Evolutionary conservation across 1,140 invertebrate genomes (phyloP).

Genomic region (Panagrolaimus sp.): DNA sequence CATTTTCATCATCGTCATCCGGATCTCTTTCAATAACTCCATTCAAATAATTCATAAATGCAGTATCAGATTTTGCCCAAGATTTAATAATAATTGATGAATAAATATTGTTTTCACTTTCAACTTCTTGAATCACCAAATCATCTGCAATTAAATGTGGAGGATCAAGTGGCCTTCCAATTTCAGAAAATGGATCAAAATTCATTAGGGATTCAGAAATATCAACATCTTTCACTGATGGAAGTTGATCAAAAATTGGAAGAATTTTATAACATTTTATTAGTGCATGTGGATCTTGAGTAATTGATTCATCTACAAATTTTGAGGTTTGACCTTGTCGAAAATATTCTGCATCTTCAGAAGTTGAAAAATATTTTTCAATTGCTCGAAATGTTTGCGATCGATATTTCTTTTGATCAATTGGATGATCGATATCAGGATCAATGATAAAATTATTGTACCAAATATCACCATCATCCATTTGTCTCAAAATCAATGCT

Average conservation of each 20-base stretch:
- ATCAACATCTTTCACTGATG: neutral
- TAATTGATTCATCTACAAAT: neutral
- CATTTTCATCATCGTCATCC: neutral
- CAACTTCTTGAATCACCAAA: neutral
- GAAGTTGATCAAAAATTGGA: neutral
- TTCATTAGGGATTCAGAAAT: neutral
- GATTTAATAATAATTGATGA: neutral
- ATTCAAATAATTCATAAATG: constrained; percentile 2
- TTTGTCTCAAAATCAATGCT: neutral
- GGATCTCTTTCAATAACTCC: neutral
- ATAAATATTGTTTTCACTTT: neutral
- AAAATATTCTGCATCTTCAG: neutral
- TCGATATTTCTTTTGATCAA: neutral
- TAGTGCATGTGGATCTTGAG: too few relatives aligned
- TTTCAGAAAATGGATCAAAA: neutral
- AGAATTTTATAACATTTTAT: neutral
- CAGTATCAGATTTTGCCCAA: constrained; percentile 1
- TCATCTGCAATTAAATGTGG: neutral
- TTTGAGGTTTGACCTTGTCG: neutral
- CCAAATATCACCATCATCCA: constrained; percentile 4
- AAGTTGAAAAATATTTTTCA: neutral
- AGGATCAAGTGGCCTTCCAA: neutral
- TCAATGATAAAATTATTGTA: neutral
- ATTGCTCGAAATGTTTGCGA: neutral
- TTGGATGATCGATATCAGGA: neutral